Base-by-base conservation (phyloP, 2,888 invertebrate genomes). In the Hetaerina titia region DNA sequence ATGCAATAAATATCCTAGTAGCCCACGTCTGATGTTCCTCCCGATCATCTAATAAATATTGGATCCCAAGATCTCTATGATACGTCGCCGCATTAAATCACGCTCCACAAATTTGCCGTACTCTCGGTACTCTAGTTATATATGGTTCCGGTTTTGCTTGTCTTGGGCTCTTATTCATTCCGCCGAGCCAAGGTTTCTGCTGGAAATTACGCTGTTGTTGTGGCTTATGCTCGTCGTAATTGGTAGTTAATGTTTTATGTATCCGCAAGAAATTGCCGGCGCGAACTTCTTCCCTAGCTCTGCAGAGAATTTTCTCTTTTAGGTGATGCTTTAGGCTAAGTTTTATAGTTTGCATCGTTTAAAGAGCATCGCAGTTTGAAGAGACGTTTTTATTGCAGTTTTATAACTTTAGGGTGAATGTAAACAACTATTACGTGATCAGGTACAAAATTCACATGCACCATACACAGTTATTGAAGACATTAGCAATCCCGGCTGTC, bases 61-160 rank as follows among this genome's bases (percentile, higher is more conserved):
- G 81, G n/a, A 81, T 81, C 81, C 81, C 31, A 31, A 31, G 25
- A 22, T n/a, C 81, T 81, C 81, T 9, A 31, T 81, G 81, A 81
- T 81, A 31, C 81, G 31, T 81, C 31, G 25, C 31, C 13, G 81
- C 25, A 31, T 81, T 31, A 81, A 81, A 81, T 81, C 81, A 81
- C 81, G 81, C 13, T 81, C 25, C 31, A 11, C 81, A 15, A 81
- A 81, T 31, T 81, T 81, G 31, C 81, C 81, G 22, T 81, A n/a
- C 22, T 13, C 81, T 15, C 81, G 15, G 81, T 81, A 11, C 13
- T 45, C 45, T 45, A 45, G 45, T 81, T 81, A 81, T 31, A 13
- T 81, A 81, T 81, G 81, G 81, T 81, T 81, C 81, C 81, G 81
- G 81, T 31, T 81, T 81, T 81, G 81, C 81, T 81, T 31, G 81